These are phyloP conservation scores for Ciconia nigra DNA, from an alignment of 2,797 vertebrate genomes.

Conservation along the genomic window DNA sequence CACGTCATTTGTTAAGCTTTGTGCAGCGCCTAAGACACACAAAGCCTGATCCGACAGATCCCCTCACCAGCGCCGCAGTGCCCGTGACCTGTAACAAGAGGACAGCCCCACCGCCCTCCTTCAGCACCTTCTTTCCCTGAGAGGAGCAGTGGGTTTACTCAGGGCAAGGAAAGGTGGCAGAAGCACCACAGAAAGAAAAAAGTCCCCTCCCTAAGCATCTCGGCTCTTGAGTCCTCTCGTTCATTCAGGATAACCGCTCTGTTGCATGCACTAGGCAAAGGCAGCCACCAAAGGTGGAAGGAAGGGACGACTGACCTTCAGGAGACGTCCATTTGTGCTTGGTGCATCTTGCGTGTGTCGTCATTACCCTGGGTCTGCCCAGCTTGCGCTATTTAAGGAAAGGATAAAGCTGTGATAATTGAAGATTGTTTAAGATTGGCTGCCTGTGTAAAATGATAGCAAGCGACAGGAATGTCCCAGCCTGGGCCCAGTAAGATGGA, in stretches of 20 bases:
- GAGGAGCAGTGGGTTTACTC: background rate
- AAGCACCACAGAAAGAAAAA: background rate
- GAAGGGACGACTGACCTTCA: background rate
- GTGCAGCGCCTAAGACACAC: background rate
- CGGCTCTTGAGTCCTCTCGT: background rate
- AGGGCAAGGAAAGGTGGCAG: background rate
- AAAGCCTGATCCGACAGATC: background rate
- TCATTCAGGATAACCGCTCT: background rate
- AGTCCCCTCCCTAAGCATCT: background rate
- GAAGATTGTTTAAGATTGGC: background rate
- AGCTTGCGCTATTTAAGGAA: background rate
- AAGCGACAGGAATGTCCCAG: background rate
- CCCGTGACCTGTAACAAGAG: fast-evolving
- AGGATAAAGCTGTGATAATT: background rate
- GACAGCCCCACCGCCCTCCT: background rate
- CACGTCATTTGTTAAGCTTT: background rate
- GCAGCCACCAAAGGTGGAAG: background rate
- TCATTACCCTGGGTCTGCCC: background rate
- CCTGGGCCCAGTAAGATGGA: background rate
- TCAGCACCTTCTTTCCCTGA: background rate
- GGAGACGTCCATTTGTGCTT: background rate
- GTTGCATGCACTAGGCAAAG: background rate
- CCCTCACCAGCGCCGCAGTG: background rate
- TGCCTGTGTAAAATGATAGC: background rate
- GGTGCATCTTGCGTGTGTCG: background rate